phyloP scores from a whole-genome alignment of 2,888 invertebrate genomes.

The Mantis religiosa region DNA sequence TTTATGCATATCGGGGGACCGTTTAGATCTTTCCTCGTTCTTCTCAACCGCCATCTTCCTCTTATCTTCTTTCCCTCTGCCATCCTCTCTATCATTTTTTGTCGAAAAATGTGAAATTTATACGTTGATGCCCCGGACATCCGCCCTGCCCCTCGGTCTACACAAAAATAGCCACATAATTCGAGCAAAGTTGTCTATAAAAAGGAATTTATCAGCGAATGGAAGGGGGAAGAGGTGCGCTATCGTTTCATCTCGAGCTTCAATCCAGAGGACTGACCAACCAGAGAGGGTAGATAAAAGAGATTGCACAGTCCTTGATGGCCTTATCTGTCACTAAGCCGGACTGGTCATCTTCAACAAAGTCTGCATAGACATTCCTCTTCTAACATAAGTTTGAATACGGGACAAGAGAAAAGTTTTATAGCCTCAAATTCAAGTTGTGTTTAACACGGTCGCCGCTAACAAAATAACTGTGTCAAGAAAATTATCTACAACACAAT shows the following conservation, averaged over 20 bases:
- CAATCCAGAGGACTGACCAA: not conserved
- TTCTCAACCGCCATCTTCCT: not conserved
- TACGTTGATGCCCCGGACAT: slow-evolving; percentile 4
- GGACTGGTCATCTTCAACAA: not conserved
- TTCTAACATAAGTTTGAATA: slow-evolving; percentile 5
- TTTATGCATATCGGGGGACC: slow-evolving; percentile 26
- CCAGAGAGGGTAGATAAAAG: not conserved
- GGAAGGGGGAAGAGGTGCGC: not conserved
- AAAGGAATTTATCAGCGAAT: slow-evolving; percentile 24
- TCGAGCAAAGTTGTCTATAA: slow-evolving; percentile 27
- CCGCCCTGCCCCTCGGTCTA: not conserved
- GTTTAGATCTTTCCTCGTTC: slow-evolving; percentile 24
- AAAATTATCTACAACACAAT: no score
- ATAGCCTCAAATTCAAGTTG: not conserved
- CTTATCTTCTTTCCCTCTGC: not conserved
- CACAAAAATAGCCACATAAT: slow-evolving; percentile 25
- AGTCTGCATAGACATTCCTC: not conserved
- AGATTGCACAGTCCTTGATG: not conserved
- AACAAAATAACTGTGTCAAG: no score
- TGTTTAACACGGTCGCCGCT: no score
- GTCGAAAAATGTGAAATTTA: slow-evolving; percentile 25
- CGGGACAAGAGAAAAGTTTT: not conserved
- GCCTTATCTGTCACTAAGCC: slow-evolving; percentile 4
- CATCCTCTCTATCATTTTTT: slow-evolving; percentile 12
- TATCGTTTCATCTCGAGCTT: not conserved